Base-by-base conservation (phyloP, 2,888 invertebrate species). In the Alloplasta piceator region DNA sequence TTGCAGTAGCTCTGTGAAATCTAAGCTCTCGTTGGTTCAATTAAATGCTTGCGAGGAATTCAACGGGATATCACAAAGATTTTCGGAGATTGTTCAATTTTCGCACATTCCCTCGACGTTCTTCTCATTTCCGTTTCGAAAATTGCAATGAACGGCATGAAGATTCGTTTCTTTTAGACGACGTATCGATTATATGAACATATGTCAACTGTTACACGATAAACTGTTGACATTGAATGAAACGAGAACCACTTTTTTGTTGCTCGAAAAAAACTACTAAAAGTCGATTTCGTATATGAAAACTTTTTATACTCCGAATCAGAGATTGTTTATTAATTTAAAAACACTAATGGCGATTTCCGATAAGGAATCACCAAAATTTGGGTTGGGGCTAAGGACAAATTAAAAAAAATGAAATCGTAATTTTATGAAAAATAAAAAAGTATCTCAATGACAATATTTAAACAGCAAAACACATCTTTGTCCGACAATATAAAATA, bases 21-120 rank as follows among this genome's bases (percentile, higher is more conserved):
- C 66, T 60, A 39, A 67, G 48, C 78, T 68, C 78, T 70, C 73
- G 73, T 74, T 74, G 74, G 56, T 79, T 79, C 68, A 79, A 79
- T 79, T 79, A 79, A 79, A 74, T 73, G 78, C 73, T 79, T 68
- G 63, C 67, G 63, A 60, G 63, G 50, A 26, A 68, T 64, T 79
- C 67, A 68, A 56, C 16, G 48, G 41, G 68, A 73, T 1, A 39
- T 56, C 67, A 26, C 52, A 58, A 48, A 61, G 73, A 68, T 68
- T 67, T 68, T 26, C 60, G 36, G 58, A 68, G 78, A 79, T 68
- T 64, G 73, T 79, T 68, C 78, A 61, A 78, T 72, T 56, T 67
- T 67, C 67, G 55, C 14, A n/a, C 9, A 7, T 5, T 16, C 10
- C 6, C 6, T 64, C 38, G 5, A 5, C 70, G 9, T 6, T 46